Conservation (phyloP, 2,888 invertebrate species). For the Spodoptera littoralis region DNA sequence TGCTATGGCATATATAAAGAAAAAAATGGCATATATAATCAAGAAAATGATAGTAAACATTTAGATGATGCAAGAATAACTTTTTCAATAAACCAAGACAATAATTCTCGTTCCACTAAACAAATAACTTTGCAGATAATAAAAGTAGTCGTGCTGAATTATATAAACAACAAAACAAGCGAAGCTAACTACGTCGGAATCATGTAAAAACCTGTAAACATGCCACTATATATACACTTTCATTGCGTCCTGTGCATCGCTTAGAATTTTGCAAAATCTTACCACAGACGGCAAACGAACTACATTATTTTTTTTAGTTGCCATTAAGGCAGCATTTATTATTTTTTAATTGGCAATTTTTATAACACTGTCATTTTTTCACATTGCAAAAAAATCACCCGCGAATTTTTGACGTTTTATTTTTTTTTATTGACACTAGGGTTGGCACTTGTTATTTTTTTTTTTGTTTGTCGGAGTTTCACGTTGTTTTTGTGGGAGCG, state of each 20-base stretch:
- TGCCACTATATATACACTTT: conserved; percentile 76
- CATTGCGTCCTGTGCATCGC: conserved; percentile 72
- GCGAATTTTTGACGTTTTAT: conserved; percentile 30
- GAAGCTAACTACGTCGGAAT: conserved; percentile 69
- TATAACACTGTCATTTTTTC: conserved; percentile 58
- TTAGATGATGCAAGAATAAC: conserved; percentile 31
- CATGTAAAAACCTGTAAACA: conserved; percentile 86
- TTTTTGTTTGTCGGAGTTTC: conserved; percentile 59
- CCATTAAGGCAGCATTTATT: conserved; percentile 67
- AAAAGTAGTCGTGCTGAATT: conserved; percentile 49
- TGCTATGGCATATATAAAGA: too few relatives aligned
- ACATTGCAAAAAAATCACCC: conserved; percentile 26
- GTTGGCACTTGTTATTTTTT: conserved; percentile 59
- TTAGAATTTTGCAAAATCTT: conserved; percentile 73
- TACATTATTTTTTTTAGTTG: conserved; percentile 85
- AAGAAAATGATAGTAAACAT: too few relatives aligned
- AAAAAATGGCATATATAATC: too few relatives aligned
- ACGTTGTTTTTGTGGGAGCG: conserved; percentile 56
- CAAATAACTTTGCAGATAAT: conserved; percentile 46
- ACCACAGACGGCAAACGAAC: conserved; percentile 87
- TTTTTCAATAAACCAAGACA: conserved; percentile 39
- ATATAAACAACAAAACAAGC: conserved; percentile 62
- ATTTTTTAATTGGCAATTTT: conserved; percentile 51
- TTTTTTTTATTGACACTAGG: conserved; percentile 48
- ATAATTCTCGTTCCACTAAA: conserved; percentile 37